Percentiles rank a stretch among this genome's conserved stretches.
These are phyloP conservation scores for Spinibarbus caldwelli DNA, from an alignment of 2,797 vertebrate species.

Conservation along the genomic window DNA sequence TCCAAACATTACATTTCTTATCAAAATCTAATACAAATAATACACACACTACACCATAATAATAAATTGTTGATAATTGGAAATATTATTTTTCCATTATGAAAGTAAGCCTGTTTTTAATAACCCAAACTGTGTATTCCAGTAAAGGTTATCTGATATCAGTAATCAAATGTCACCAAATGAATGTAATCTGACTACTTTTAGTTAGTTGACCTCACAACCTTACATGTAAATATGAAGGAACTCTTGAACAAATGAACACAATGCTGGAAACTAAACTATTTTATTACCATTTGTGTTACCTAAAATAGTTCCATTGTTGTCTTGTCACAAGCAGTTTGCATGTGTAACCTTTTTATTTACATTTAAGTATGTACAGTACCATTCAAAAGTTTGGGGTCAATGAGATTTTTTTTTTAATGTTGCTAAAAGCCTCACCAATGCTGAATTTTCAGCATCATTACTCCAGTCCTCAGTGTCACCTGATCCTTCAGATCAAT, in stretches of 20 bases:
- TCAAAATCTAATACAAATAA: background rate
- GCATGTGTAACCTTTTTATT: background rate
- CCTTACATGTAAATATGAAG: background rate
- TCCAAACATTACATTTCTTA: background rate
- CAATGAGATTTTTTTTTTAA: background rate
- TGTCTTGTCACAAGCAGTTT: too few relatives aligned
- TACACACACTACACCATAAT: background rate
- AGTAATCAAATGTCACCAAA: background rate
- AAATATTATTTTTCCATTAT: background rate
- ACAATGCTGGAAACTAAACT: background rate
- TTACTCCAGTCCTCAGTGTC: background rate
- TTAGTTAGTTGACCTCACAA: background rate
- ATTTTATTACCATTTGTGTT: background rate
- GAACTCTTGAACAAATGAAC: background rate
- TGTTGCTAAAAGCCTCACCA: background rate
- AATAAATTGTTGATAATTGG: background rate
- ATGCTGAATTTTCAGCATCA: background rate
- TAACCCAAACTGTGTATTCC: background rate
- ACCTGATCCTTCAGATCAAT: background rate
- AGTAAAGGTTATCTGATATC: background rate
- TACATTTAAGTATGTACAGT: background rate
- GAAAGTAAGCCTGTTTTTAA: background rate
- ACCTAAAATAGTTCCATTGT: background rate
- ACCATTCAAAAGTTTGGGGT: background rate
- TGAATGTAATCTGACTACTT: background rate